Percentiles rank a stretch among this genome's conserved stretches.
These are phyloP conservation scores for Gallinago media DNA, from an alignment of 2,113 vertebrate species.

Conservation along the genomic window DNA sequence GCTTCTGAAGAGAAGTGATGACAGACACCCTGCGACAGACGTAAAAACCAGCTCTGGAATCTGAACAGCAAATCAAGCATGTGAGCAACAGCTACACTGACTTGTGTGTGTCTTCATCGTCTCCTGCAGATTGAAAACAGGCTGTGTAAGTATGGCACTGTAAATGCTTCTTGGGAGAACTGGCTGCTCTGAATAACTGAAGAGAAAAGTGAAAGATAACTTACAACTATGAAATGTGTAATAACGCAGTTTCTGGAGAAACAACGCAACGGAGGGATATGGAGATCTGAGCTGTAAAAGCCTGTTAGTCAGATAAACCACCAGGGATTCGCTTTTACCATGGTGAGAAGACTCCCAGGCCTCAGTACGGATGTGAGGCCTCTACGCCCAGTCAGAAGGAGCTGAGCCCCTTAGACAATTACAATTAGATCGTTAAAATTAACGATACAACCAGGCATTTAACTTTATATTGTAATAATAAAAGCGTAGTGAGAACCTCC, in stretches of 20 bases:
- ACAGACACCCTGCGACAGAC: conserved; percentile 33
- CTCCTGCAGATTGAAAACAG: not conserved
- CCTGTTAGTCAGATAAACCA: not conserved
- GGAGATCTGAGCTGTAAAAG: not conserved
- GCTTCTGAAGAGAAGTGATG: conserved; percentile 30
- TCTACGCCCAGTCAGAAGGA: not conserved
- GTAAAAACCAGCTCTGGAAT: conserved; percentile 28
- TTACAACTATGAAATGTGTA: not conserved
- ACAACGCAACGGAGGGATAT: not conserved
- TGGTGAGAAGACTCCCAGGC: not conserved
- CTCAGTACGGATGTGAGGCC: not conserved
- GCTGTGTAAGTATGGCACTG: not conserved
- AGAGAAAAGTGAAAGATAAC: not conserved
- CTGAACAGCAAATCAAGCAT: not conserved
- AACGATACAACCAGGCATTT: not conserved
- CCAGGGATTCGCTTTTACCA: not conserved
- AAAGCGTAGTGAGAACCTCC: not conserved
- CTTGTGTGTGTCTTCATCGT: not conserved
- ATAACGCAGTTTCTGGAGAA: not conserved
- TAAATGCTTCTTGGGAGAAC: not conserved
- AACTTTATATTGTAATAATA: conserved; percentile 29
- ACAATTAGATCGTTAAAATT: not conserved
- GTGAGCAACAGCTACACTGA: not conserved
- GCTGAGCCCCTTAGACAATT: not conserved
- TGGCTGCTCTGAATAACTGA: not conserved